A percentile compares a stretch with the other conserved stretches of the same genome.
Conservation (phyloP, 2,113 vertebrate genomes). For the Turdus rufiventris region DNA sequence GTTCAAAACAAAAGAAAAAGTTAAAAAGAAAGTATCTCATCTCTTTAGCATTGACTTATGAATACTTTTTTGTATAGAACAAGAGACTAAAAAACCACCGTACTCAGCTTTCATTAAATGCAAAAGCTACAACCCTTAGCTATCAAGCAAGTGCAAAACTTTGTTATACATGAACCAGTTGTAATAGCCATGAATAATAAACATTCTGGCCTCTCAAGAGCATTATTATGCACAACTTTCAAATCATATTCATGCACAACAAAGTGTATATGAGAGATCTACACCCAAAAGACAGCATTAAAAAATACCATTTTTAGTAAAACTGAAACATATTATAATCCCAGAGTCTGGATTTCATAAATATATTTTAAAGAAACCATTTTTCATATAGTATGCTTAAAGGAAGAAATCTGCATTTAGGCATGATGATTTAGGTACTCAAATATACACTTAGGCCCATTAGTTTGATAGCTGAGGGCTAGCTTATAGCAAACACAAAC, state of each 20-base stretch:
- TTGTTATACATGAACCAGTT: not conserved
- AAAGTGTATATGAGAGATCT: not conserved
- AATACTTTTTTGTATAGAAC: not conserved
- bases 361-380: not conserved
- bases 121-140: not conserved
- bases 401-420: not conserved
- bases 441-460: not conserved
- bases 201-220: slow-evolving; percentile 21
- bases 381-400: not conserved
- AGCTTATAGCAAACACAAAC: not conserved
- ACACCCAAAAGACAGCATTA: not conserved
- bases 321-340: not conserved
- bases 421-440: not conserved
- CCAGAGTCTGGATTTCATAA: not conserved
- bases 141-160: not conserved
- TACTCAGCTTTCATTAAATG: not conserved
- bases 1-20: not conserved
- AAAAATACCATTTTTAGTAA: slow-evolving; percentile 11
- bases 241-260: not conserved
- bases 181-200: not conserved
- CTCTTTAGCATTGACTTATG: not conserved
- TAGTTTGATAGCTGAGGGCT: not conserved
- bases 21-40: not conserved
- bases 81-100: not conserved
- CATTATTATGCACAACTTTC: not conserved